These are phyloP conservation scores for Leptinotarsa haldemani DNA, from an alignment of 2,888 invertebrate genomes.

Conservation along the genomic window DNA sequence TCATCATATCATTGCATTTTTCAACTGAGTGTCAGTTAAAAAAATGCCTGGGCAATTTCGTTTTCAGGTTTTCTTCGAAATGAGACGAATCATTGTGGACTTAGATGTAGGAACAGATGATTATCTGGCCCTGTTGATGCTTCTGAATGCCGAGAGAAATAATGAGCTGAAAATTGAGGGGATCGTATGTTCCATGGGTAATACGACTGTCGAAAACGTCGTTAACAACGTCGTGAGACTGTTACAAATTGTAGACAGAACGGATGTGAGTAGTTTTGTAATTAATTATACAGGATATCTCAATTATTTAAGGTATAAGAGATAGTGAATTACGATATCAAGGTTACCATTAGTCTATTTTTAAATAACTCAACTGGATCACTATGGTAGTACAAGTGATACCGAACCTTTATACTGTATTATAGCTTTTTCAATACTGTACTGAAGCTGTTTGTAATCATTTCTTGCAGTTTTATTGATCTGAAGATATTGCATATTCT, in stretches of 20 bases:
- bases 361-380: no score
- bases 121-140: conserved; percentile 72
- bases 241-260: conserved; percentile 70
- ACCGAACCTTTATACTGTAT: no score
- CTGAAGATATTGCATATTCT: no score
- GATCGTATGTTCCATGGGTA: conserved; percentile 82
- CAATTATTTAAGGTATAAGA: not conserved
- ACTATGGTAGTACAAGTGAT: no score
- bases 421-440: no score
- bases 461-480: no score
- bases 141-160: conserved; percentile 68
- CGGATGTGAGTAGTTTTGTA: conserved; percentile 70
- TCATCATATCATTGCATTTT: no score
- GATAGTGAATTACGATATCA: no score
- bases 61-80: conserved; percentile 13
- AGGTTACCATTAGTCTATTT: no score
- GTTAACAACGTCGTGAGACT: conserved; percentile 77
- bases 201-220: conserved; percentile 77
- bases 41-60: no score
- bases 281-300: not conserved
- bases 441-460: no score
- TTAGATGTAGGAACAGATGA: conserved; percentile 76
- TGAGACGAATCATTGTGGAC: conserved; percentile 67
- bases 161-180: conserved; percentile 71
- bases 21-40: no score